Conservation (phyloP, 2,888 invertebrate genomes). For the Vanessa cardui region DNA sequence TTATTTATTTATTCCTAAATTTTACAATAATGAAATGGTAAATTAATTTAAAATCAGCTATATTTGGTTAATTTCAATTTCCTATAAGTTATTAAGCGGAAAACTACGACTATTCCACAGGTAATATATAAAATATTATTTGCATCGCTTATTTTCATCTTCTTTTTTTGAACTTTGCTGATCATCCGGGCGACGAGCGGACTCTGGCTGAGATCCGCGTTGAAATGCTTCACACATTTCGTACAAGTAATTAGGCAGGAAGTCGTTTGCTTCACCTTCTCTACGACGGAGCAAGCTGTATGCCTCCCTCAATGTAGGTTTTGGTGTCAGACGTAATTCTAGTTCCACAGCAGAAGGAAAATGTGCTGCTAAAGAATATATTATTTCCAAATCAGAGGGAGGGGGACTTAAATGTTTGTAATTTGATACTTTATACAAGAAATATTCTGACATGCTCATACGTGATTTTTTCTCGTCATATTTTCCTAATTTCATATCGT, state of each 20-base stretch:
- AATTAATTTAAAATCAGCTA: no score
- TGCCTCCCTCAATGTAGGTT: slow-evolving; percentile 75
- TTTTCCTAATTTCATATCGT: slow-evolving; percentile 76
- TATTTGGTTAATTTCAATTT: no score
- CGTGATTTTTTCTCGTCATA: slow-evolving; percentile 65
- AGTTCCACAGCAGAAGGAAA: slow-evolving; percentile 75
- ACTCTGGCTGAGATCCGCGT: slow-evolving; percentile 68
- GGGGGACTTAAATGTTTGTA: slow-evolving; percentile 73
- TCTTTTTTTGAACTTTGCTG: slow-evolving; percentile 51
- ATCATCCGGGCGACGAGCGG: slow-evolving; percentile 61
- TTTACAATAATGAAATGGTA: background rate
- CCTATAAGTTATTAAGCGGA: background rate
- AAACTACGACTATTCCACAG: background rate
- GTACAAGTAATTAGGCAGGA: slow-evolving; percentile 76
- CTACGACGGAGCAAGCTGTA: slow-evolving; percentile 73
- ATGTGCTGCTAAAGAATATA: slow-evolving; percentile 76
- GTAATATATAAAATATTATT: slow-evolving; percentile 5
- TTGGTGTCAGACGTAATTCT: slow-evolving; percentile 73
- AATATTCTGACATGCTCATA: slow-evolving; percentile 77
- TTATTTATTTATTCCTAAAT: background rate
- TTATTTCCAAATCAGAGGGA: slow-evolving; percentile 76
- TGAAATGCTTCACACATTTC: slow-evolving; percentile 80
- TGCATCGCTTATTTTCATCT: slow-evolving; percentile 51
- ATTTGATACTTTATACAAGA: slow-evolving; percentile 75
- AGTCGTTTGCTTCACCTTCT: slow-evolving; percentile 72